Conservation (phyloP, 1,140 invertebrate species). For the Drosophila ficusphila region DNA sequence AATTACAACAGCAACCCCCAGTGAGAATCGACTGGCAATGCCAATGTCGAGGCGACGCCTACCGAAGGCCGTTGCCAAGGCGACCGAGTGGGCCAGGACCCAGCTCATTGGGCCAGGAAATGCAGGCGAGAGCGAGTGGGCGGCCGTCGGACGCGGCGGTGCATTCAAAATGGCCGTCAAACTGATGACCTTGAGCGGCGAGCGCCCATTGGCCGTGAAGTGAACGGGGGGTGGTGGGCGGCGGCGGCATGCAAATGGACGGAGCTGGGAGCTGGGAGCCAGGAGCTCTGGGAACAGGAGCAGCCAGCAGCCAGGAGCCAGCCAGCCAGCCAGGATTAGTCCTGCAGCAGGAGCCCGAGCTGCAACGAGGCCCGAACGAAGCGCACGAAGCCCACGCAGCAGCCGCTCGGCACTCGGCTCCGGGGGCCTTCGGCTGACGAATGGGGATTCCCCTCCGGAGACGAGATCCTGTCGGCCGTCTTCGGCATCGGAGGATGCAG, state of each 20-base stretch:
- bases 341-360: constrained; percentile 4
- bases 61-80: constrained; percentile 73
- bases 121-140: constrained; percentile 56
- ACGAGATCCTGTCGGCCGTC: constrained; percentile 27
- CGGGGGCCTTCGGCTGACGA: constrained; percentile 1
- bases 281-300: constrained; percentile 28
- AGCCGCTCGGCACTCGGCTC: background rate
- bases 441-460: constrained; percentile 20
- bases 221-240: background rate
- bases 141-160: constrained; percentile 66
- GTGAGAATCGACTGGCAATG: constrained; percentile 31
- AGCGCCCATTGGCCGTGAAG: constrained; percentile 48
- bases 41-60: constrained; percentile 77
- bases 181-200: constrained; percentile 65
- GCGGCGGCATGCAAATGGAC: constrained; percentile 11
- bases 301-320: constrained; percentile 24
- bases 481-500: constrained; percentile 53
- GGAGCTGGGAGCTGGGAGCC: constrained; percentile 21
- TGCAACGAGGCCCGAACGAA: background rate
- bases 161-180: constrained; percentile 78
- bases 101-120: constrained; percentile 73
- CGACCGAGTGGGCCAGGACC: constrained; percentile 53
- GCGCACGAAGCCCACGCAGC: constrained; percentile 19
- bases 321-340: constrained; percentile 34
- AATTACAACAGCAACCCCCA: constrained; percentile 61